phyloP scores from a whole-genome alignment of 2,797 vertebrate species.

The Microctenopoma lineatum region DNA sequence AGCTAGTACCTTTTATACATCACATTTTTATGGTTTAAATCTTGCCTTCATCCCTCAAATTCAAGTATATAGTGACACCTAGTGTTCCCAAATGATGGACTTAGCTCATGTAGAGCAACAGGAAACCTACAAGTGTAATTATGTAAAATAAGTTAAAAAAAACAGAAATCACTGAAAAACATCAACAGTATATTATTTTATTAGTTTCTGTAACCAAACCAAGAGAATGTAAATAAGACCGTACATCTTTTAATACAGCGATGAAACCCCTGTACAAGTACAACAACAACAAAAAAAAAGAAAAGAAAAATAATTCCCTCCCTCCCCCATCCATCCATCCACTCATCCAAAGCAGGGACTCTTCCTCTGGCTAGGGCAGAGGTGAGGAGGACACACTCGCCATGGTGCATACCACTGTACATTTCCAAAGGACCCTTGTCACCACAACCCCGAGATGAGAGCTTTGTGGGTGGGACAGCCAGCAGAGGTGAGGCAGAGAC shows the following conservation, averaged over 20 bases:
- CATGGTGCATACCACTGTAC: constrained; percentile 84
- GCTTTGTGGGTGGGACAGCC: constrained; percentile 69
- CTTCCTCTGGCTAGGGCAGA: constrained; percentile 76
- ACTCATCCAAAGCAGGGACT: constrained; percentile 80
- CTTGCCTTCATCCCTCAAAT: not conserved
- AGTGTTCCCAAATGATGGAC: constrained; percentile 21
- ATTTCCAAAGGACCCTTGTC: constrained; percentile 68
- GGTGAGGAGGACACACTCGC: constrained; percentile 83
- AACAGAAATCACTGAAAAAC: constrained; percentile 34
- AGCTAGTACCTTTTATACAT: too few species aligned
- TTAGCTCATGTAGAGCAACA: not conserved
- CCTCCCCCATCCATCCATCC: constrained; percentile 70
- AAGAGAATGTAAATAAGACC: constrained; percentile 99
- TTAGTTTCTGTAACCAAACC: constrained; percentile 99
- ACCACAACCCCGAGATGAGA: constrained; percentile 71
- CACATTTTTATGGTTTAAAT: too few species aligned
- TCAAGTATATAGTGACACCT: constrained; percentile 29
- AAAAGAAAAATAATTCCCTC: constrained; percentile 75
- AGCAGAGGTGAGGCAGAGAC: constrained; percentile 70
- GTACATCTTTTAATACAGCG: constrained; percentile 99
- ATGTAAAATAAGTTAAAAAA: not conserved
- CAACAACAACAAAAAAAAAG: constrained; percentile 85
- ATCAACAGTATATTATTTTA: constrained; percentile 99
- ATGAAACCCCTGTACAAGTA: constrained; percentile 99
- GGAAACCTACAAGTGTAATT: not conserved